phyloP scores from a whole-genome alignment of 1,140 invertebrate species.

The Pseudomyrmex pallidus region DNA sequence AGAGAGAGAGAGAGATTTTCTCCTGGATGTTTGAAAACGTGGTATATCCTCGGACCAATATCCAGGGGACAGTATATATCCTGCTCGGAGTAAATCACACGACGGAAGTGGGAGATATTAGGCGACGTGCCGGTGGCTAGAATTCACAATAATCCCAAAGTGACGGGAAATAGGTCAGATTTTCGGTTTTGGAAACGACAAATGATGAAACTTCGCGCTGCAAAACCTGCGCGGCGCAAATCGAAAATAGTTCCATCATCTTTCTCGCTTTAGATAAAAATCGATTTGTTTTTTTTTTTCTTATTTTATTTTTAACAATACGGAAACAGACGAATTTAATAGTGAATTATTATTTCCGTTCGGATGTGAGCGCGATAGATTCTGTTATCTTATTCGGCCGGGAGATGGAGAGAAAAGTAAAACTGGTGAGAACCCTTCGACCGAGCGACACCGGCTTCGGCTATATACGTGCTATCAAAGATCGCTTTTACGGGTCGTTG shows the following conservation, averaged over 20 bases:
- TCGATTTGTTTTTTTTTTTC: background rate
- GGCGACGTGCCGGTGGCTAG: constrained; percentile 28
- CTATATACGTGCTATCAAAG: constrained; percentile 63
- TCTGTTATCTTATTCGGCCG: background rate
- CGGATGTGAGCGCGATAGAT: no score
- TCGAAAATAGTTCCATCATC: background rate
- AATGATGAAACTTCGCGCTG: background rate
- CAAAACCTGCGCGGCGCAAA: background rate
- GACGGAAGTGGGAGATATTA: constrained; percentile 66
- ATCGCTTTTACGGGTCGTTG: constrained; percentile 75
- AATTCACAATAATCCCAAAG: constrained; percentile 62
- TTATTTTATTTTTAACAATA: background rate
- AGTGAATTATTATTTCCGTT: no score
- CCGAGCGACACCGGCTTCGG: constrained; percentile 30
- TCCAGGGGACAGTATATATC: constrained; percentile 58
- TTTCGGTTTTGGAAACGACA: background rate
- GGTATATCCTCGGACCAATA: constrained; percentile 8
- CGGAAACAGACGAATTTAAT: no score
- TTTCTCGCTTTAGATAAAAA: background rate
- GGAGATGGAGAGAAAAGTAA: background rate
- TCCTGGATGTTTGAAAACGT: constrained; percentile 9
- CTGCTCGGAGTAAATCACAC: constrained; percentile 31
- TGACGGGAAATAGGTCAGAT: constrained; percentile 27
- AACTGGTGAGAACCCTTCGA: constrained; percentile 8
- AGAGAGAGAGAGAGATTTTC: background rate